Evolutionary conservation across 1,140 invertebrate genomes (phyloP).

Genomic region (Lucilia sericata): DNA sequence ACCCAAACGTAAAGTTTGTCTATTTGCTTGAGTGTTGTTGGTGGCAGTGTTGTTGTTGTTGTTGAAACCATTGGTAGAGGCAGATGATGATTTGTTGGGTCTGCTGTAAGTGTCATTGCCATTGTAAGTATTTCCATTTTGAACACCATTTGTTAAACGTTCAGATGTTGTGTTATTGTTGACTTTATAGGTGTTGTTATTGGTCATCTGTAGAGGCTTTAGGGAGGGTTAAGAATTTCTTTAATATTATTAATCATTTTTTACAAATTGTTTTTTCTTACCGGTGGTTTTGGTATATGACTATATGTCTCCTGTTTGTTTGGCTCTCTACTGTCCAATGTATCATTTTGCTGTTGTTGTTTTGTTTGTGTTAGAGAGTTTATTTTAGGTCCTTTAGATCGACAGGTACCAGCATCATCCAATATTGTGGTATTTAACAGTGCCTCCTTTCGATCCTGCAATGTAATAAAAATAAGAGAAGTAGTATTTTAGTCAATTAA

Average conservation of each 20-base stretch:
- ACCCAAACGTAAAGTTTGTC: conserved; percentile 67
- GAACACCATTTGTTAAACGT: conserved; percentile 60
- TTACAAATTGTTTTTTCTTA: conserved; percentile 63
- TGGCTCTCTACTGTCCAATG: conserved; percentile 47
- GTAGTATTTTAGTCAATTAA: no score
- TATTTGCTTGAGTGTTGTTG: conserved; percentile 66
- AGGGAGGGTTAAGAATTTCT: conserved; percentile 4
- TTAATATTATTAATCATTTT: background rate
- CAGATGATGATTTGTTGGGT: conserved; percentile 44
- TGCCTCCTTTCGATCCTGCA: conserved; percentile 48
- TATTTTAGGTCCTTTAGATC: conserved; percentile 35
- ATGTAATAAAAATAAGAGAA: background rate
- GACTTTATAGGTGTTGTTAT: conserved; percentile 16
- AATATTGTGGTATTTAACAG: conserved; percentile 46
- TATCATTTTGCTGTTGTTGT: conserved; percentile 33
- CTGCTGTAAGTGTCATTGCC: background rate
- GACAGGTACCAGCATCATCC: conserved; percentile 47
- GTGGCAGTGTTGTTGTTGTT: conserved; percentile 51
- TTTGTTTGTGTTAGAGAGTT: background rate
- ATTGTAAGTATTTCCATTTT: background rate
- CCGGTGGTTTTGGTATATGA: conserved; percentile 68
- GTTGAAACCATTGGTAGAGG: conserved; percentile 52
- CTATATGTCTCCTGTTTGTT: conserved; percentile 56
- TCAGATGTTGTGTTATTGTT: conserved; percentile 47
- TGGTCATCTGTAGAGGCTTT: conserved; percentile 65